These are phyloP conservation scores for Herpailurus yagouaroundi DNA, from an alignment of 2,113 vertebrate species.

Conservation along the genomic window DNA sequence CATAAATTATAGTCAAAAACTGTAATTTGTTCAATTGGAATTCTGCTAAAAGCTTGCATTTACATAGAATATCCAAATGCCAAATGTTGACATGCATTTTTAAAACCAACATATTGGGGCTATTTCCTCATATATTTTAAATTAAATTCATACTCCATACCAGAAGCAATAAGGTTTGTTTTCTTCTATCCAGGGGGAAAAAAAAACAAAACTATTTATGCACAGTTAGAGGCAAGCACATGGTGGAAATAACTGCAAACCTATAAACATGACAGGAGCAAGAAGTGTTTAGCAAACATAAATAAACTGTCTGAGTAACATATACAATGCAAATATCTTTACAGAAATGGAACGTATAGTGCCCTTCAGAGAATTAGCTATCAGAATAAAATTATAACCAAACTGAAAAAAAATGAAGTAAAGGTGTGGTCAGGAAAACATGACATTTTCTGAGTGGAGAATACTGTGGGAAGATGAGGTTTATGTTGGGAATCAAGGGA, in stretches of 20 bases:
- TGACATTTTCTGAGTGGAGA: neutral
- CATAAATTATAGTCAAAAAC: slow-evolving; percentile 86
- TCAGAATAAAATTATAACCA: neutral
- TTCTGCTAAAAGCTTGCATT: slow-evolving; percentile 85
- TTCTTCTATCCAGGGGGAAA: neutral
- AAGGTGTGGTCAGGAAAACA: neutral
- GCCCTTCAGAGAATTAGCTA: neutral
- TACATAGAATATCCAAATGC: slow-evolving; percentile 82
- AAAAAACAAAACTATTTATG: neutral
- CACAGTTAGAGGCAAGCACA: neutral
- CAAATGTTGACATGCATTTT: slow-evolving; percentile 79
- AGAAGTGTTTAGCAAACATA: neutral
- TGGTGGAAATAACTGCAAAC: neutral
- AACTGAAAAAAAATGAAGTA: neutral
- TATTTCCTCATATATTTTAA: slow-evolving; percentile 60
- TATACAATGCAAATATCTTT: neutral
- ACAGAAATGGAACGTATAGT: neutral
- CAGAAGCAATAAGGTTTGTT: slow-evolving; percentile 69
- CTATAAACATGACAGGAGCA: neutral
- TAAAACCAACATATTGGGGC: slow-evolving; percentile 76
- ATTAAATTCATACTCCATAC: slow-evolving; percentile 82
- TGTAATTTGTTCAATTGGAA: slow-evolving; percentile 86
- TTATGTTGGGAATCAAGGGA: neutral
- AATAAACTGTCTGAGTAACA: neutral
- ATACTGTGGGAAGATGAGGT: neutral